Evolutionary conservation across 2,888 invertebrate genomes (phyloP), one percentile per base, ranked within the genome.

Genomic region (Caenorhabditis parvicauda): DNA sequence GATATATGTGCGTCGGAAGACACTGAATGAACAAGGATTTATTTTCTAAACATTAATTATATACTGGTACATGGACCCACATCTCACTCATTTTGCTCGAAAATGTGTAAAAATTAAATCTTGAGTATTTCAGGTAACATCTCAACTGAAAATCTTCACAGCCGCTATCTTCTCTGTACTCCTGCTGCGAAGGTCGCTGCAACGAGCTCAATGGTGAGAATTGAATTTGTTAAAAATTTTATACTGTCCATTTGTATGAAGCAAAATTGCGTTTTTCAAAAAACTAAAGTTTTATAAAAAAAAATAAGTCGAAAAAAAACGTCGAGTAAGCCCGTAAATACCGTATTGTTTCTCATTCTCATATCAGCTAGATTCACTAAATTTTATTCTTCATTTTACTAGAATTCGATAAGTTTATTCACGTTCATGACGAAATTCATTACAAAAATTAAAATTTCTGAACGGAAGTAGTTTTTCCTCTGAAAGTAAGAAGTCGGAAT

Each of bases 61-160:
- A 35, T 9, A 9, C 14, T 32, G 35, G 14, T 12, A 12, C 14
- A 14, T 32, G 35, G 35, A 14, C 9, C 14, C 35, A 32, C 9
- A 32, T 14, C 14, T 32, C 35, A 12, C 9, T 32, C 9, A 32
- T 14, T 14, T 32, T 32, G 35, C 35, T 14, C 35, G 14, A 32
- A 32, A 12, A 32, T 42, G 17, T 42, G 1, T n/a, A 42, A 42
- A 44, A 2, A 4, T 29, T 38, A 24, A n/a, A 12, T 14, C n/a
- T n/a, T n/a, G n/a, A n/a, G n/a, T 19, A 32, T 56, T 74, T 38
- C 60, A 85, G 85, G 84, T 85, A 35, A 82, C 83, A 21, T 85
- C 84, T 54, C 85, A 85, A 63, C 72, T 85, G 62, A 85, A 85
- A 74, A 84, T 85, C 51, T 79, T 85, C 54, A 84, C 85, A 1